phyloP scores from a whole-genome alignment of 2,797 vertebrate genomes.

The Melanotaenia pygmaea region DNA sequence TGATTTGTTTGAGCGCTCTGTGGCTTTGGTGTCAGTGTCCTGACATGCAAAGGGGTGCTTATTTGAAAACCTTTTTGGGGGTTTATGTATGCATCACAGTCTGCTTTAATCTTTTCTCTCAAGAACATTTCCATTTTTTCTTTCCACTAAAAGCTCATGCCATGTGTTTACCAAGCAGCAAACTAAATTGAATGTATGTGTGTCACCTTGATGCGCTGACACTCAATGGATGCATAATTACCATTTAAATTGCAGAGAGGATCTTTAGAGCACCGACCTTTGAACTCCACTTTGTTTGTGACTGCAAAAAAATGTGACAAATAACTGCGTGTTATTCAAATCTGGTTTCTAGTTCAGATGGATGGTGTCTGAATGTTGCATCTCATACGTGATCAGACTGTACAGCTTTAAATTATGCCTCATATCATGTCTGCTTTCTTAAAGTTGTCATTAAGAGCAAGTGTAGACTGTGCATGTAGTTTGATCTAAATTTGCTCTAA shows the following conservation, averaged over 20 bases:
- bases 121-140: slow-evolving; percentile 4
- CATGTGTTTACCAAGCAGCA: background rate
- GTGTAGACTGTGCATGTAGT: background rate
- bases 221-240: slow-evolving; percentile 15
- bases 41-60: slow-evolving; percentile 10
- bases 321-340: background rate
- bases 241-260: slow-evolving; percentile 5
- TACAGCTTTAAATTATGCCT: background rate
- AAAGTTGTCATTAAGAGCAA: background rate
- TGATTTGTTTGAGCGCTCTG: slow-evolving; percentile 3
- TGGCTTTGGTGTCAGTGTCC: background rate
- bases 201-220: slow-evolving; percentile 10
- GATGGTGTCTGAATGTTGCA: background rate
- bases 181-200: slow-evolving; percentile 6
- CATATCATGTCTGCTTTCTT: background rate
- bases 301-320: background rate
- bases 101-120: slow-evolving; percentile 12
- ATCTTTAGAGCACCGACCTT: slow-evolving; percentile 4
- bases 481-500: background rate
- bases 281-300: slow-evolving; percentile 15
- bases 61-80: slow-evolving; percentile 16
- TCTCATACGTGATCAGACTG: background rate
- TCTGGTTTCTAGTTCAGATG: background rate
- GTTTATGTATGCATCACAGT: slow-evolving; percentile 8
- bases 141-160: slow-evolving; percentile 18